phyloP scores from a whole-genome alignment of 64 coral and sea anemone species.

The Stichodactyla mertensii region DNA sequence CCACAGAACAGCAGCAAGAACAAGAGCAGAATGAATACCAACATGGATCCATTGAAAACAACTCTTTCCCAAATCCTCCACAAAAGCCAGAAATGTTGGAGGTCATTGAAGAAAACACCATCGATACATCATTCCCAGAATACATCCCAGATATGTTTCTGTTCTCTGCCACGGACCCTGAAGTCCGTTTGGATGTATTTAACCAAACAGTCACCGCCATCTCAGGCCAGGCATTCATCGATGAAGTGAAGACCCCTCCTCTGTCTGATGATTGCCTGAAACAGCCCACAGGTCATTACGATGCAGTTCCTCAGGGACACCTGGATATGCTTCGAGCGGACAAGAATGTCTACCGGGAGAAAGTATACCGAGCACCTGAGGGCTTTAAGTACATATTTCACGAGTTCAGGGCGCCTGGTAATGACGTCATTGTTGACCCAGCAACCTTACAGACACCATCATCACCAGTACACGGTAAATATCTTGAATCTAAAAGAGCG shows the following conservation, averaged over 20 bases:
- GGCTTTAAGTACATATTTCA: background rate
- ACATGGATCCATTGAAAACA: background rate
- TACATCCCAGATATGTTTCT: constrained; percentile 5
- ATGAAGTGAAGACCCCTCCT: background rate
- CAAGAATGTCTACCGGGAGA: background rate
- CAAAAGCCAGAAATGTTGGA: background rate
- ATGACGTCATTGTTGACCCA: constrained; percentile 4
- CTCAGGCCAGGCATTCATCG: background rate
- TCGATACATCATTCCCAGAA: background rate
- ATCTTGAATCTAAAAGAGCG: background rate
- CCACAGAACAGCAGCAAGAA: background rate
- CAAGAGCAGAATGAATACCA: background rate
- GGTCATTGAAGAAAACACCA: background rate
- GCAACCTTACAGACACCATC: background rate
- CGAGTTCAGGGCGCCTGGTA: background rate
- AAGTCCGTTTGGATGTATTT: background rate
- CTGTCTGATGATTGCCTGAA: background rate
- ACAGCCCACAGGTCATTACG: background rate
- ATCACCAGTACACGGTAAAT: background rate
- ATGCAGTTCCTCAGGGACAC: background rate
- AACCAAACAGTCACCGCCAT: background rate
- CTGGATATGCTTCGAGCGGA: background rate
- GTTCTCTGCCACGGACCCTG: background rate
- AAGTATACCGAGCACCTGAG: background rate
- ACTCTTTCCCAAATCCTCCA: background rate